phyloP scores from a whole-genome alignment of 1,140 invertebrate species.

The Drosophila nasuta region DNA sequence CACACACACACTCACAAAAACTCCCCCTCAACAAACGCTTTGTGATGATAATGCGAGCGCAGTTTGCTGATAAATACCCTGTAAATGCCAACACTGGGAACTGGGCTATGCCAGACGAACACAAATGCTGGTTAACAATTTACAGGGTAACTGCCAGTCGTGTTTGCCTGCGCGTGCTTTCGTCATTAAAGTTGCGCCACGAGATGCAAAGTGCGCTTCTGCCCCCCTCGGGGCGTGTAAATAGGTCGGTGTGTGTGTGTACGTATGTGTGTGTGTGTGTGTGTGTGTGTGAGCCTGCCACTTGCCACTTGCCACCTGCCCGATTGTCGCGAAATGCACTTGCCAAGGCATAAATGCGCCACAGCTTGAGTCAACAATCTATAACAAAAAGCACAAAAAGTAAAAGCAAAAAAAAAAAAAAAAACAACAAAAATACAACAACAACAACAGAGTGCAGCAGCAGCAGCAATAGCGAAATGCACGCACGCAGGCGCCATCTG shows the following conservation, averaged over 20 bases:
- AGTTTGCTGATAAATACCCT: background rate
- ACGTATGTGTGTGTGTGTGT: background rate
- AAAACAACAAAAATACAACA: background rate
- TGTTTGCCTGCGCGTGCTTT: background rate
- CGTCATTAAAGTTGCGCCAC: slow-evolving; percentile 27
- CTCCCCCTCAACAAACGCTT: no score
- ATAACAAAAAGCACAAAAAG: no score
- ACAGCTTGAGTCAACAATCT: slow-evolving; percentile 30
- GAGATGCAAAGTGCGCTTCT: slow-evolving; percentile 22
- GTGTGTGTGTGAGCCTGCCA: slow-evolving; percentile 7
- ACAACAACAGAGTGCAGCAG: background rate
- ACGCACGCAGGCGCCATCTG: slow-evolving; percentile 36
- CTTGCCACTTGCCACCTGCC: slow-evolving; percentile 5
- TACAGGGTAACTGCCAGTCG: slow-evolving; percentile 11
- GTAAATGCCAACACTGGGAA: background rate
- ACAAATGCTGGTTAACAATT: background rate
- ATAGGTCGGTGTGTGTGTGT: slow-evolving; percentile 29
- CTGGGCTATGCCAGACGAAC: background rate
- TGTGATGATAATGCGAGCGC: slow-evolving; percentile 23
- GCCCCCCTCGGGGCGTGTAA: slow-evolving; percentile 10
- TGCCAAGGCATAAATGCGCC: slow-evolving; percentile 14
- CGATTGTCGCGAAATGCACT: background rate
- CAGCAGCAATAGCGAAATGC: background rate
- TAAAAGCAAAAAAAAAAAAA: slow-evolving; percentile 16
- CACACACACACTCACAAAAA: no score